Evolutionary conservation across 2,113 vertebrate genomes (phyloP), one percentile per base, ranked within the genome.

Genomic region (Lipotes vexillifer): DNA sequence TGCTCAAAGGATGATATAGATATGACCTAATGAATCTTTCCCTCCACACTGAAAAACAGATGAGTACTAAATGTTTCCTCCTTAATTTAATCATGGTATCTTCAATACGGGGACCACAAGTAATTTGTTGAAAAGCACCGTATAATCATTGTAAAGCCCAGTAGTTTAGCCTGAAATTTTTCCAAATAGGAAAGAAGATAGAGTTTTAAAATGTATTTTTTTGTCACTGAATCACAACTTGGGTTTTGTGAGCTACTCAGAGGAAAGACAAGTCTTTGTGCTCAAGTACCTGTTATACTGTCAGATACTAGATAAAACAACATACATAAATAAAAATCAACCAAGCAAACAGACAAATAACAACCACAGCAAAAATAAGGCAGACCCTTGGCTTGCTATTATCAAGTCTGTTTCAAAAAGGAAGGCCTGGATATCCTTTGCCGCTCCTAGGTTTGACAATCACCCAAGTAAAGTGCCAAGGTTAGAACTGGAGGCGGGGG

Each of bases 1-100:
- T 96, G 61, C 20, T 96, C 78, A 92, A 78, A 89, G 61, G 38
- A 89, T 59, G 59, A 49, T 90, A 68, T 55, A 71, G 63, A 44
- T 68, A 69, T 85, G 69, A 92, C 33, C 14, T 82, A 95, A 91
- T 68, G 65, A 80, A 63, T 80, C 52, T 68, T 57, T 90, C 52
- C 25, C 5, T 90, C 44, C 41, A 85, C 20, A 38, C 33, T 82
- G 90, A 94, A 86, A 95, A 86, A 69, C 14, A 77, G 41, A 84
- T 85, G 74, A 93, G 88, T 18, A 46, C 33, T 87, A 63, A 77
- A 57, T 82, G 20, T 41, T 77, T 63, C 49, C 49, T 94, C 57
- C 52, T 90, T 94, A 81, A 63, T 78, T 93, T 74, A 93, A 91
- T 93, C 88, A 89, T 36, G 8, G 36, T 96, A 36, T 90, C 75